phyloP scores from a whole-genome alignment of 2,888 invertebrate species.

The Sabellastarte sp. region DNA sequence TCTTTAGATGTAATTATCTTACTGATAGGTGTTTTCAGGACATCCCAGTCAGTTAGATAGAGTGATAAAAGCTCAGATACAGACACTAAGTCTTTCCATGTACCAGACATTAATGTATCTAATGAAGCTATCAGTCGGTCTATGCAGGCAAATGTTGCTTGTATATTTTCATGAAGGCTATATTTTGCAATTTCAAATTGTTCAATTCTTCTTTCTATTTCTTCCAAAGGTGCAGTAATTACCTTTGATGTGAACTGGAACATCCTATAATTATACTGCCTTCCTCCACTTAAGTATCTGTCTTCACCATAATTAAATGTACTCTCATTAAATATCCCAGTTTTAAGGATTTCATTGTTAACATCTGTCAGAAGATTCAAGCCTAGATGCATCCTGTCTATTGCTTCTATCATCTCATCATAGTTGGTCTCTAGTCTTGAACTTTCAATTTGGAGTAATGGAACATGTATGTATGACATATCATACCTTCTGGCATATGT shows the following conservation, averaged over 20 bases:
- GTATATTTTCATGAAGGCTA: too few species aligned
- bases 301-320: not conserved
- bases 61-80: not conserved
- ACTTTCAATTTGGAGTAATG: not conserved
- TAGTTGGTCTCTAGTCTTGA: not conserved
- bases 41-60: not conserved
- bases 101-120: not conserved
- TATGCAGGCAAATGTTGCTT: too few species aligned
- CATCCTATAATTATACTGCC: constrained; percentile 8
- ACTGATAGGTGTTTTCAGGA: not conserved
- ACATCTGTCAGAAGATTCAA: constrained; percentile 1
- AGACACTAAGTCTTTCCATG: not conserved
- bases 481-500: constrained; percentile 13
- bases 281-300: not conserved
- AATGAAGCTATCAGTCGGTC: not conserved
- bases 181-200: constrained; percentile 5
- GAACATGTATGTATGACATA: constrained; percentile 3
- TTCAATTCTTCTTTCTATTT: constrained; percentile 4
- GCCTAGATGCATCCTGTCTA: not conserved
- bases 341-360: not conserved
- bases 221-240: constrained; percentile 1
- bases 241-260: constrained; percentile 7
- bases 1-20: constrained; percentile 1
- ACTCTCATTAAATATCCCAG: not conserved
- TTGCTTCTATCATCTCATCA: not conserved